A percentile compares a stretch with the other conserved stretches of the same genome.
These are phyloP conservation scores for Parapristionchus giblindavisi DNA, from an alignment of 2,888 invertebrate genomes.

Conservation along the genomic window DNA sequence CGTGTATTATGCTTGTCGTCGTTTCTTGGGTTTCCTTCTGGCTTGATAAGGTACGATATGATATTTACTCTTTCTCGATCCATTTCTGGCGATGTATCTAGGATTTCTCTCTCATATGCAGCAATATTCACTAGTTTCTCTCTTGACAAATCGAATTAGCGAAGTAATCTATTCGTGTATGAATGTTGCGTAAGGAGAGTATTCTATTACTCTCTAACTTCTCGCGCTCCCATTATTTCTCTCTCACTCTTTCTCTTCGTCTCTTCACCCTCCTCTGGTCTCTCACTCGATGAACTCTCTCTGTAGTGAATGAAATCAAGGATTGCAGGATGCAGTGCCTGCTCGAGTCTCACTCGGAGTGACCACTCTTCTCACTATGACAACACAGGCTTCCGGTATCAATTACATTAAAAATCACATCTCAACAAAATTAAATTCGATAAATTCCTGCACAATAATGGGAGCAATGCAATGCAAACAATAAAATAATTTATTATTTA, in stretches of 20 bases:
- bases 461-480: background rate
- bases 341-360: constrained; percentile 69
- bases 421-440: background rate
- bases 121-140: background rate
- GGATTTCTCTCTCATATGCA: too few species aligned
- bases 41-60: constrained; percentile 64
- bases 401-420: background rate
- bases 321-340: constrained; percentile 64
- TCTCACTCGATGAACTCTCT: too few species aligned
- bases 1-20: constrained; percentile 90
- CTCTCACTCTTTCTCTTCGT: too few species aligned
- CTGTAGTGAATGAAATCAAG: too few species aligned
- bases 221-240: too few species aligned
- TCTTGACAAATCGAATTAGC: too few species aligned
- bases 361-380: constrained; percentile 67
- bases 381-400: constrained; percentile 62
- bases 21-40: constrained; percentile 69
- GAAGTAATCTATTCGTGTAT: too few species aligned
- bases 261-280: too few species aligned
- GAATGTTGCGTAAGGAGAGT: too few species aligned
- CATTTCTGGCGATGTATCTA: too few species aligned
- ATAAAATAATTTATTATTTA: background rate
- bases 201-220: too few species aligned
- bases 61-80: too few species aligned
- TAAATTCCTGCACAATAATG: background rate